These are phyloP conservation scores for Cossypha dichroa DNA, from an alignment of 2,797 vertebrate genomes.

Conservation along the genomic window DNA sequence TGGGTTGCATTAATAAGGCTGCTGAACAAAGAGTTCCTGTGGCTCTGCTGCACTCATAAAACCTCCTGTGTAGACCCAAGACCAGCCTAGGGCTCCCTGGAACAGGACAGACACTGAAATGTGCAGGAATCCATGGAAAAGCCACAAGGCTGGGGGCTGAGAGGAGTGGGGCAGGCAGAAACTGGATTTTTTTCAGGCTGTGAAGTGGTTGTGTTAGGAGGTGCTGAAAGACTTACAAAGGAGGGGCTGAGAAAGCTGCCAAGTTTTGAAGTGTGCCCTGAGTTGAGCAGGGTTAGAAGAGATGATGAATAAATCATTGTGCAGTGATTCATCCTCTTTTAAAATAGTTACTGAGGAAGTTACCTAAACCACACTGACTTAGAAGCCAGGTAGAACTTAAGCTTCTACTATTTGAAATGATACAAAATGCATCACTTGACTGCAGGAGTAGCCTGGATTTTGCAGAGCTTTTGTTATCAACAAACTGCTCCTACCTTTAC, in stretches of 20 bases:
- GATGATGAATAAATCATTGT: not conserved
- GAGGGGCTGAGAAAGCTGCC: not conserved
- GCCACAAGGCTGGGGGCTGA: not conserved
- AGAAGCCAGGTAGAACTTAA: not conserved
- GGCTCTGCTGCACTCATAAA: not conserved
- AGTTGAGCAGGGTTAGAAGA: not conserved
- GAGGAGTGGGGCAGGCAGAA: not conserved
- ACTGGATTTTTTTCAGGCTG: not conserved
- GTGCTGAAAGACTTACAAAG: not conserved
- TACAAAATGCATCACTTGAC: not conserved
- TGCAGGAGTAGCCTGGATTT: not conserved
- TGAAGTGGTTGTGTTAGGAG: not conserved
- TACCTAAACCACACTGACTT: not conserved
- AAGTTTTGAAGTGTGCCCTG: not conserved
- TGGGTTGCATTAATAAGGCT: not conserved
- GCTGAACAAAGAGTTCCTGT: not conserved
- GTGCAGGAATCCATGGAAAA: not conserved
- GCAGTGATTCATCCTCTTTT: not conserved
- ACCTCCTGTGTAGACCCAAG: not conserved
- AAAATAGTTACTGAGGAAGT: not conserved
- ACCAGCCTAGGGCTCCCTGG: not conserved
- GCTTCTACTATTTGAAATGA: not conserved
- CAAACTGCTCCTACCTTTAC: not conserved
- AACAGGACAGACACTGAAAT: not conserved
- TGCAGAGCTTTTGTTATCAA: not conserved